Evolutionary conservation across 2,888 invertebrate genomes (phyloP).

Genomic region (Electrophaes corylata): DNA sequence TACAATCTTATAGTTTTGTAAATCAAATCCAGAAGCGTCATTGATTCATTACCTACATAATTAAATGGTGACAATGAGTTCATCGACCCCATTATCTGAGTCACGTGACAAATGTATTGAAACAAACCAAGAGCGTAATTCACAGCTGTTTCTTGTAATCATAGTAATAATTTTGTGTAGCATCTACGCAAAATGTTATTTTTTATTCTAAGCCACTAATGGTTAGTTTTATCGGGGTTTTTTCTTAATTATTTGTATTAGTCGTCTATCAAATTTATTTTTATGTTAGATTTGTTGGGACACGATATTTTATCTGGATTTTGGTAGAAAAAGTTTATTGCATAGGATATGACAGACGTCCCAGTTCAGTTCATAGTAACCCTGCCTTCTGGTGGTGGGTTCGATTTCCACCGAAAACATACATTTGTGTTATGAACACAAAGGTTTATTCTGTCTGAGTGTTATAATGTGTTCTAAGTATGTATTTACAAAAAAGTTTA

Average conservation of each 20-base stretch:
- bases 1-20: slow-evolving; percentile 1
- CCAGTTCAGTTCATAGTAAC: no score
- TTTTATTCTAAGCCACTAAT: slow-evolving; percentile 2
- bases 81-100: slow-evolving; percentile 62
- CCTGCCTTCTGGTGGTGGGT: no score
- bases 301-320: background rate
- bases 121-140: slow-evolving; percentile 52
- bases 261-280: no score
- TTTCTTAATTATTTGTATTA: background rate
- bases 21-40: slow-evolving; percentile 21
- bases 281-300: background rate
- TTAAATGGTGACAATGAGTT: slow-evolving; percentile 50
- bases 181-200: slow-evolving; percentile 21
- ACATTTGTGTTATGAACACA: no score
- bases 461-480: no score
- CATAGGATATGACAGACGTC: no score
- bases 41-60: slow-evolving; percentile 26
- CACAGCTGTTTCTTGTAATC: slow-evolving; percentile 53
- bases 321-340: no score
- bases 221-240: background rate
- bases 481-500: no score
- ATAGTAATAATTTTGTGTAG: slow-evolving; percentile 27
- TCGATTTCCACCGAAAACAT: no score
- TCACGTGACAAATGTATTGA: slow-evolving; percentile 49
- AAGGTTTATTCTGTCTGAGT: no score